phyloP scores from a whole-genome alignment of 2,113 vertebrate species.

The Hypanus sabinus region DNA sequence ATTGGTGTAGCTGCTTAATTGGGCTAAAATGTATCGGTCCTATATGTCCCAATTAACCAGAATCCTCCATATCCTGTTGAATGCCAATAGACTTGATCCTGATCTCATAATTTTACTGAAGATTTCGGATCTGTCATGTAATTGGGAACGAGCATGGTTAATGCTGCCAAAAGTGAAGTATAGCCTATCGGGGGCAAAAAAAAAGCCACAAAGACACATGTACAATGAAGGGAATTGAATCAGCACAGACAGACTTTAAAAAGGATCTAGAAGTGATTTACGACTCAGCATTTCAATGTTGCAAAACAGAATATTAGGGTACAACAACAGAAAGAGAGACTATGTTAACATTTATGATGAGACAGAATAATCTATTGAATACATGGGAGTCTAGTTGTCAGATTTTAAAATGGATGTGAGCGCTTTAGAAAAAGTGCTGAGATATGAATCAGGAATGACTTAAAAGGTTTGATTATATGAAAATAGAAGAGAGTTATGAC shows the following conservation, averaged over 20 bases:
- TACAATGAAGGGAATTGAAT: background rate
- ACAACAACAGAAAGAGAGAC: background rate
- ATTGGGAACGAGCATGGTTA: background rate
- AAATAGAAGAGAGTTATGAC: background rate
- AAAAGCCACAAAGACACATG: background rate
- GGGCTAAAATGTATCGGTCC: no score
- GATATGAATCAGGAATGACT: background rate
- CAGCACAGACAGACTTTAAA: background rate
- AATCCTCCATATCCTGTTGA: no score
- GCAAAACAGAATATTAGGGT: background rate
- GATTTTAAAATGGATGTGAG: background rate
- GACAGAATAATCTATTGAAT: background rate
- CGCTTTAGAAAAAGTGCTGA: background rate
- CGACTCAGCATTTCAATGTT: background rate
- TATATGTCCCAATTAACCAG: no score
- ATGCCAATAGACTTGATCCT: no score
- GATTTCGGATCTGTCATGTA: background rate
- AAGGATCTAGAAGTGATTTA: background rate
- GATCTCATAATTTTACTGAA: background rate
- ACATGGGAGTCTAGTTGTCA: background rate
- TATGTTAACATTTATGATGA: background rate
- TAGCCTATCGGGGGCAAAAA: background rate
- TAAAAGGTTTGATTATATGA: background rate
- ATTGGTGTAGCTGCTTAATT: no score
- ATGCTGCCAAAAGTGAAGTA: background rate